A percentile compares a stretch with the other conserved stretches of the same genome.
phyloP scores from a whole-genome alignment of 2,888 invertebrate species.

The Drosophila lutescens region DNA sequence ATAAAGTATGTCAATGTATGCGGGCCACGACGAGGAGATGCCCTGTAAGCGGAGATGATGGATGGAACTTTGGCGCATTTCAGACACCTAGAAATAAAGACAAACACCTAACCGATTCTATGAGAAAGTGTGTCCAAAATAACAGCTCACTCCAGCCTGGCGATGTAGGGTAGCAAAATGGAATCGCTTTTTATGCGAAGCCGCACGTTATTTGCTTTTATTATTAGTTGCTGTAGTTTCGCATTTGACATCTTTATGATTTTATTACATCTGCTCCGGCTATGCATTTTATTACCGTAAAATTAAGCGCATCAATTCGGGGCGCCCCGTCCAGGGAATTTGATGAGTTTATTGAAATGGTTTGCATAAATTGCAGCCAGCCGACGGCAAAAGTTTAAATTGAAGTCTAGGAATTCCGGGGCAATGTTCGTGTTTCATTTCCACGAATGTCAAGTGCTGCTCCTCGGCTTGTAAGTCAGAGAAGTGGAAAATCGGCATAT shows the following conservation, averaged over 20 bases:
- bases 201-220: conserved; percentile 33
- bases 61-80: not conserved
- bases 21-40: conserved; percentile 13
- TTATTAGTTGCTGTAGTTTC: conserved; percentile 47
- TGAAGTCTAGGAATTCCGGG: conserved; percentile 16
- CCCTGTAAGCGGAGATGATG: conserved; percentile 19
- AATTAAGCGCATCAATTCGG: conserved; percentile 54
- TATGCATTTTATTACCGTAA: conserved; percentile 41
- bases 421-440: conserved; percentile 11
- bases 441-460: conserved; percentile 19
- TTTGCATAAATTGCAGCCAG: conserved; percentile 38
- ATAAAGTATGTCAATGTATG: conserved; percentile 21
- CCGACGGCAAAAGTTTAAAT: conserved; percentile 29
- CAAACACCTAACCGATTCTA: not conserved
- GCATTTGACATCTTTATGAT: conserved; percentile 43
- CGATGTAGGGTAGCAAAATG: conserved; percentile 33
- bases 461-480: conserved; percentile 12
- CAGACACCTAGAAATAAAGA: conserved; percentile 5
- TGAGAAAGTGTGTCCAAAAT: not conserved
- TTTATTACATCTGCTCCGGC: conserved; percentile 32
- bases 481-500: conserved; percentile 59
- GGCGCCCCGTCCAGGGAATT: conserved; percentile 31
- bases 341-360: conserved; percentile 57
- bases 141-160: not conserved
- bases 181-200: conserved; percentile 44